Evolutionary conservation across 2,888 invertebrate genomes (phyloP).

Genomic region (Drosophila macrospina): DNA sequence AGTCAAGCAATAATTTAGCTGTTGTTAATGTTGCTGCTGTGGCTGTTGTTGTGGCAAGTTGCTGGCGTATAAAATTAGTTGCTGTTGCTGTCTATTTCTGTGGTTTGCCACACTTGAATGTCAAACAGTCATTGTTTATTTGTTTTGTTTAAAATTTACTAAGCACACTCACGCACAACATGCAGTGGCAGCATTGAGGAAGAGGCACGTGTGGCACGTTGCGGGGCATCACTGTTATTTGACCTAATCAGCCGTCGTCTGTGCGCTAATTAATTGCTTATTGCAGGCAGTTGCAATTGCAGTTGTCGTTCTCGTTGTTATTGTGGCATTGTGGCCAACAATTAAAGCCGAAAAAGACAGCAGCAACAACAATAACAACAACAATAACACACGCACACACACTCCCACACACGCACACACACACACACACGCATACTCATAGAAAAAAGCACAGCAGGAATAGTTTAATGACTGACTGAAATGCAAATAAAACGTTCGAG

Average conservation of each 20-base stretch:
- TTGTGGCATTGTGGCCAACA: slow-evolving; percentile 47
- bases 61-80: slow-evolving; percentile 1
- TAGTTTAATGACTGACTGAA: slow-evolving; percentile 67
- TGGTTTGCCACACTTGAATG: slow-evolving; percentile 40
- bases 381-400: not conserved
- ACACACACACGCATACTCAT: slow-evolving; percentile 17
- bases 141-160: slow-evolving; percentile 52
- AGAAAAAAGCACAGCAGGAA: slow-evolving; percentile 45
- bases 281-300: slow-evolving; percentile 9
- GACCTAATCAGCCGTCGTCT: slow-evolving; percentile 65
- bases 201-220: not conserved
- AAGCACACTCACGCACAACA: slow-evolving; percentile 7
- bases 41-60: slow-evolving; percentile 1
- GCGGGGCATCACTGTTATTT: slow-evolving; percentile 43
- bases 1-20: slow-evolving; percentile 2
- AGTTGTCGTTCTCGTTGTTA: slow-evolving; percentile 18
- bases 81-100: slow-evolving; percentile 35
- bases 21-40: slow-evolving; percentile 12
- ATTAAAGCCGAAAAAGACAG: slow-evolving; percentile 51
- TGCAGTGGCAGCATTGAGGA: not conserved
- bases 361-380: slow-evolving; percentile 24
- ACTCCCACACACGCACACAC: slow-evolving; percentile 11
- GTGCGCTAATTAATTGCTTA: slow-evolving; percentile 69
- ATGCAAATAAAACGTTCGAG: slow-evolving; percentile 66
- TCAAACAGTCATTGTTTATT: slow-evolving; percentile 49